Conservation (phyloP, 2,113 vertebrate species). For the Phalacrocorax aristotelis region DNA sequence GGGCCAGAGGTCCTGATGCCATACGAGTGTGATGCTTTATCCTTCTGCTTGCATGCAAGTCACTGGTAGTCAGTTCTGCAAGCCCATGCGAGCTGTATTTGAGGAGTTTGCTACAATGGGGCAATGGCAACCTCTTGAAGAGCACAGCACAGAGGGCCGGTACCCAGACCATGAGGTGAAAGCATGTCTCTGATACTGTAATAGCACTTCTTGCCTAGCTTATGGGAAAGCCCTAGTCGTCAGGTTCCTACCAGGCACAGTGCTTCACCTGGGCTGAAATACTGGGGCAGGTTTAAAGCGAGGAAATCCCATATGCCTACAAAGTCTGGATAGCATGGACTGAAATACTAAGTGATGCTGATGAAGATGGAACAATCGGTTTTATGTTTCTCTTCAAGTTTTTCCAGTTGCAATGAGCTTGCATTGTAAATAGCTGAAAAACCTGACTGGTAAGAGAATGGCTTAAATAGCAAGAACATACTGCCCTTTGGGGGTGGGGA, state of each 20-base stretch:
- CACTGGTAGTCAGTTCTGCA: background rate
- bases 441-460: conserved; percentile 64
- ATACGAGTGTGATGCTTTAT: background rate
- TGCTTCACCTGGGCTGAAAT: background rate
- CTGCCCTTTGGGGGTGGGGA: background rate
- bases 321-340: background rate
- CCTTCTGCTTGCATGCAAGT: background rate
- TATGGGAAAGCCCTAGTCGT: background rate
- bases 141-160: conserved; percentile 9
- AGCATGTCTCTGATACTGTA: background rate
- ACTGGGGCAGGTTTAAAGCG: background rate
- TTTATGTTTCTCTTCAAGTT: conserved; percentile 69
- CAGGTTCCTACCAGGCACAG: background rate
- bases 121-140: background rate
- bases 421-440: conserved; percentile 68
- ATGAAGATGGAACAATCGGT: conserved; percentile 43
- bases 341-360: background rate
- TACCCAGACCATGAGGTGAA: background rate
- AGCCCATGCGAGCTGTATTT: background rate
- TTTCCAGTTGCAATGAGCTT: conserved; percentile 68
- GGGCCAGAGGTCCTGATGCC: background rate
- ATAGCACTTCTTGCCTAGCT: conserved; percentile 45
- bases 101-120: background rate
- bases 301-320: background rate
- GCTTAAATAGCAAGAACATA: conserved; percentile 61